phyloP scores from a whole-genome alignment of 2,113 vertebrate genomes.

The Vicugna pacos region DNA sequence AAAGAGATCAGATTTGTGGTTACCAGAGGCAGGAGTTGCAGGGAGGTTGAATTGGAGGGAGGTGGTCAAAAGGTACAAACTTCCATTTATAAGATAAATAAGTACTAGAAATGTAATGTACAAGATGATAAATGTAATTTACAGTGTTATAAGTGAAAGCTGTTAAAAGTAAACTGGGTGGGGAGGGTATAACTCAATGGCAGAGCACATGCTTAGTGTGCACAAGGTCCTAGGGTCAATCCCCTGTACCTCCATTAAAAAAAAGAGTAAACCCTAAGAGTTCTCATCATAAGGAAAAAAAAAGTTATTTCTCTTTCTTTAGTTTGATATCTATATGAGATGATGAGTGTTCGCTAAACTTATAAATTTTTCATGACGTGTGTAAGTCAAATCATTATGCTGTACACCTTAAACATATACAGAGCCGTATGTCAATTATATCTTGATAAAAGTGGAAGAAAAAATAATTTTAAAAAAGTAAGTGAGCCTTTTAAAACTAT shows the following conservation, averaged over 20 bases:
- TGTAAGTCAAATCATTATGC: neutral
- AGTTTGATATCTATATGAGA: neutral
- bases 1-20: neutral
- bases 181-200: too few species aligned
- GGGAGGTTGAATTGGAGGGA: neutral
- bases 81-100: neutral
- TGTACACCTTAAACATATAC: neutral
- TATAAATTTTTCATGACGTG: neutral
- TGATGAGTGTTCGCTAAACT: neutral
- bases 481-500: neutral
- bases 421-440: neutral
- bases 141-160: neutral
- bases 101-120: neutral
- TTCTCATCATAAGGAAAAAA: neutral
- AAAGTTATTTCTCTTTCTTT: neutral
- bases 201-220: too few species aligned
- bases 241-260: too few species aligned
- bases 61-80: neutral
- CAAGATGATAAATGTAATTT: neutral
- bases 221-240: too few species aligned
- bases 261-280: neutral
- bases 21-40: neutral
- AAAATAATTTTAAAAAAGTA: neutral
- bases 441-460: neutral
- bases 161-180: too few species aligned